phyloP scores from a whole-genome alignment of 1,140 invertebrate genomes.

The Drosophila nannoptera region DNA sequence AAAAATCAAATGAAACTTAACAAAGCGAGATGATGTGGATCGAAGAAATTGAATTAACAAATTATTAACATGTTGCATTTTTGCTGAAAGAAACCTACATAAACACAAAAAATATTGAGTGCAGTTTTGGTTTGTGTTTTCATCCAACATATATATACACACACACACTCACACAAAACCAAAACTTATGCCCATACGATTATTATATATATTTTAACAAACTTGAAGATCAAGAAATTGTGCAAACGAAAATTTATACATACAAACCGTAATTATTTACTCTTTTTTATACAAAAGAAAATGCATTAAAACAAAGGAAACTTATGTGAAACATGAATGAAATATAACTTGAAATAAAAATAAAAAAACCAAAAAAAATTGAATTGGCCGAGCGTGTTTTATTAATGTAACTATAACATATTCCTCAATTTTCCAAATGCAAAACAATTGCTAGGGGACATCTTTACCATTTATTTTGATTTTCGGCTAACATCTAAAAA shows the following conservation, averaged over 20 bases:
- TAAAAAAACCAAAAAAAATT: conserved; percentile 65
- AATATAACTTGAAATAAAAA: conserved; percentile 78
- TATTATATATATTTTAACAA: conserved; percentile 62
- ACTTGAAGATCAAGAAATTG: conserved; percentile 58
- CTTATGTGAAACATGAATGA: conserved; percentile 78
- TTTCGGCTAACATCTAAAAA: conserved; percentile 50
- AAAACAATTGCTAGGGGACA: conserved; percentile 10
- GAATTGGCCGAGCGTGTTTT: conserved; percentile 30
- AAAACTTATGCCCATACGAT: conserved; percentile 49
- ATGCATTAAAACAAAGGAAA: conserved; percentile 64
- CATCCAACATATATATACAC: conserved; percentile 32
- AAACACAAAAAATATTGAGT: conserved; percentile 38
- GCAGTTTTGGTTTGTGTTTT: conserved; percentile 67
- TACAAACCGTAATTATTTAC: conserved; percentile 74
- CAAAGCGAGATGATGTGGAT: conserved; percentile 35
- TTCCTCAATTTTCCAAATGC: neutral
- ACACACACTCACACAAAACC: conserved; percentile 27
- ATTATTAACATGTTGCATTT: conserved; percentile 75
- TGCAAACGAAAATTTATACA: conserved; percentile 65
- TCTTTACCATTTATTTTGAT: conserved; percentile 56
- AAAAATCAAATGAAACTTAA: neutral
- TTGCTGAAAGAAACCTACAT: conserved; percentile 51
- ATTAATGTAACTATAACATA: conserved; percentile 1
- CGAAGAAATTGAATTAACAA: conserved; percentile 69
- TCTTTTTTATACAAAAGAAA: conserved; percentile 78